phyloP scores from a whole-genome alignment of 2,888 invertebrate genomes.

The Drosophila paramelanica region DNA sequence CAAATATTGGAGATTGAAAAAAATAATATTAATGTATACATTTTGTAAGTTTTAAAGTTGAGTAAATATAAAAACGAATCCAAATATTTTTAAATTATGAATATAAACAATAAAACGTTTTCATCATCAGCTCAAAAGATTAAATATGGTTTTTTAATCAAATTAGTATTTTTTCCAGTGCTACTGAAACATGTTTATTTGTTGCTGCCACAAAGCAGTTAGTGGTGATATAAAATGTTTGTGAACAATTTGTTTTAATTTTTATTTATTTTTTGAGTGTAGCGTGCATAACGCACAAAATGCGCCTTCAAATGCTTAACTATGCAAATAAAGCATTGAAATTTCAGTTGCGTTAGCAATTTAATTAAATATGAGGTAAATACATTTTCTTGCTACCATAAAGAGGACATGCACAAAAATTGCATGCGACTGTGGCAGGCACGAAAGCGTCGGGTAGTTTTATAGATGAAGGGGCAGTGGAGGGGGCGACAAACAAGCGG shows the following conservation, averaged over 20 bases:
- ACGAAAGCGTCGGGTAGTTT: conserved; percentile 4
- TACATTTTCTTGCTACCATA: conserved; percentile 52
- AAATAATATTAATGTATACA: too few species aligned
- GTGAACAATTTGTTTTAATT: neutral
- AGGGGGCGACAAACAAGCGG: conserved; percentile 46
- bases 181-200: neutral
- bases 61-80: too few species aligned
- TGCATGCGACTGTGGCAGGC: conserved; percentile 56
- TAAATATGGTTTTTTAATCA: neutral
- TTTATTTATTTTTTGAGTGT: neutral
- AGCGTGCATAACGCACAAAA: conserved; percentile 39
- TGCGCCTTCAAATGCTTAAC: conserved; percentile 47
- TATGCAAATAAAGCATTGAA: conserved; percentile 75
- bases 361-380: conserved; percentile 79
- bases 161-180: neutral
- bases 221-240: neutral
- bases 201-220: neutral
- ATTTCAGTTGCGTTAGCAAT: conserved; percentile 65
- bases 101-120: too few species aligned
- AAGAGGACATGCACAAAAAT: conserved; percentile 71
- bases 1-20: too few species aligned
- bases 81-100: too few species aligned
- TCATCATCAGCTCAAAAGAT: too few species aligned
- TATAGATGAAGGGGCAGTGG: neutral
- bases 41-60: too few species aligned